A percentile compares a stretch with the other conserved stretches of the same genome.
These are phyloP conservation scores for Phortica variegata DNA, from an alignment of 1,140 invertebrate genomes.

Conservation along the genomic window DNA sequence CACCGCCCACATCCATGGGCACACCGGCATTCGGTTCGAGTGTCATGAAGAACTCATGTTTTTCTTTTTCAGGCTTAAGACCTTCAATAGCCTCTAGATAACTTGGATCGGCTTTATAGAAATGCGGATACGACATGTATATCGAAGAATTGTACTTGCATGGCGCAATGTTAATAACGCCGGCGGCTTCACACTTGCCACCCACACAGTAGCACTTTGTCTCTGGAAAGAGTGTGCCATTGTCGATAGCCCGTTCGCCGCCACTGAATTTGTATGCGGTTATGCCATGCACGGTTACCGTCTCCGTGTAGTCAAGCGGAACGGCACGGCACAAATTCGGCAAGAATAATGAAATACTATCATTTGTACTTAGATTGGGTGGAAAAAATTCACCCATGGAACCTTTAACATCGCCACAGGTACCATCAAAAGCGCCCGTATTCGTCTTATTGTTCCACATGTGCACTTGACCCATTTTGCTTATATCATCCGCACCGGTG, in stretches of 20 bases:
- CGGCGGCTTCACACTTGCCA: slow-evolving; percentile 68
- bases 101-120: slow-evolving; percentile 73
- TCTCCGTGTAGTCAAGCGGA: slow-evolving; percentile 62
- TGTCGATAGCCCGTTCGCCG: slow-evolving; percentile 62
- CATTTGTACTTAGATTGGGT: slow-evolving; percentile 62
- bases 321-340: slow-evolving; percentile 70
- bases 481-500: slow-evolving; percentile 65
- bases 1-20: slow-evolving; percentile 70
- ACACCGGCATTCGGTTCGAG: slow-evolving; percentile 75
- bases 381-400: slow-evolving; percentile 78
- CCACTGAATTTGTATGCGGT: slow-evolving; percentile 63
- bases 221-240: slow-evolving; percentile 63
- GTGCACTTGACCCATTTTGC: slow-evolving; percentile 66
- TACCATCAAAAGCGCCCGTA: slow-evolving; percentile 63
- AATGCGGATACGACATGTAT: slow-evolving; percentile 83
- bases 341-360: slow-evolving; percentile 66
- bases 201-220: slow-evolving; percentile 70
- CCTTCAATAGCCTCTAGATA: slow-evolving; percentile 68
- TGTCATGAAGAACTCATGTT: slow-evolving; percentile 71
- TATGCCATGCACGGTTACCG: slow-evolving; percentile 60
- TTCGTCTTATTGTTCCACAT: slow-evolving; percentile 69
- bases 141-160: slow-evolving; percentile 74
- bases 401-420: slow-evolving; percentile 63
- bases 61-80: slow-evolving; percentile 66
- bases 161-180: slow-evolving; percentile 67